Evolutionary conservation across 2,113 vertebrate genomes (phyloP), one percentile per base, ranked within the genome.

Genomic region (Rhipidura dahli): DNA sequence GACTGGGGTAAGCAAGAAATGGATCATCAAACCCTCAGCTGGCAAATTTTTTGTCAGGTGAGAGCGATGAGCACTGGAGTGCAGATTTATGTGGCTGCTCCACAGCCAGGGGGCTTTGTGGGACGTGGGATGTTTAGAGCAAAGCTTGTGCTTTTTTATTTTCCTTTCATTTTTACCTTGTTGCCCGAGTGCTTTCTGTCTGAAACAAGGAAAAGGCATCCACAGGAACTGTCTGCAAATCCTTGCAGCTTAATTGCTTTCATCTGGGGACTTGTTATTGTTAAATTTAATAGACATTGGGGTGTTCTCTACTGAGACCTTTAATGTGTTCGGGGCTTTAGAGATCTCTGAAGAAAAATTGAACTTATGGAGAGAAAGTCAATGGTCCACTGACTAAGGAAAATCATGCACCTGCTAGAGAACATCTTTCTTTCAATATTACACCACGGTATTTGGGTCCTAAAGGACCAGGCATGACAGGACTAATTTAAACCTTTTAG

Each of bases 281-380:
- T 72, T 92, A 95, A 94, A 95, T 97, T 96, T 97, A 96, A 96
- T 95, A 95, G 96, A 94, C 90, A 70, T 90, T 70, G 72, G 95
- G 96, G 96, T 94, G 90, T 81, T 96, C 90, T 96, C 96, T 87
- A 18, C 82, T 30, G 90, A 97, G 86, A 91, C 90, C 87, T 95
- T 96, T 95, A 95, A 97, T 91, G 82, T 83, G 93, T 75, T 94
- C 0, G 0, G 76, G 72, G 88, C 77, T 89, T 95, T 84, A n/a
- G 91, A 96, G 90, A 77, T 37, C 54, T 86, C 79, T 20, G 44
- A 87, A 94, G 79, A 92, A 96, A 96, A 97, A 94, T 33, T 33
- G 91, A 95, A 93, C 69, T 83, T 90, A 39, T 21, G 66, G 94
- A 91, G 61, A 84, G 66, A 45, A 87, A 86, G 76, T 77, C 93